Percentiles rank a stretch among this genome's conserved stretches.
These are phyloP conservation scores for Synergus itoensis DNA, from an alignment of 2,888 invertebrate genomes.

Conservation along the genomic window DNA sequence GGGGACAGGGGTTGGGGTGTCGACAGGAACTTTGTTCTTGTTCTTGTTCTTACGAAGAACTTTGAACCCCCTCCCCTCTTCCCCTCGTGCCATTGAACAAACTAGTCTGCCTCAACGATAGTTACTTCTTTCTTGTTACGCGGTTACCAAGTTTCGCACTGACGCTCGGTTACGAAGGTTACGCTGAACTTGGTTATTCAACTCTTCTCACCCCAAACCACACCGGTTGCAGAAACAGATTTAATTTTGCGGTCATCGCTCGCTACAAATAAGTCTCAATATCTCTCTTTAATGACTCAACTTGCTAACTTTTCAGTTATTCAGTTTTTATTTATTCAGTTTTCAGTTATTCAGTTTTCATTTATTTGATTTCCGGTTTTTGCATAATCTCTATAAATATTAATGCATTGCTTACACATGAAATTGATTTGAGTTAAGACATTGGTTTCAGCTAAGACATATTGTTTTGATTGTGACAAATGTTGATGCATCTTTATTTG, in stretches of 20 bases:
- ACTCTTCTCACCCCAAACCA: constrained; percentile 57
- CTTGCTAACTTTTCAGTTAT: background rate
- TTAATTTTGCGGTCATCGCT: constrained; percentile 34
- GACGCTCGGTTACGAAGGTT: constrained; percentile 71
- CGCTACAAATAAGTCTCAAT: background rate
- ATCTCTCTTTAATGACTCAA: constrained; percentile 8
- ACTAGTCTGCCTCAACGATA: constrained; percentile 74
- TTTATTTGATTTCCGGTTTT: constrained; percentile 42
- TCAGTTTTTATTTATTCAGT: background rate
- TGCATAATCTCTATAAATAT: background rate
- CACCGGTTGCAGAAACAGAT: constrained; percentile 51
- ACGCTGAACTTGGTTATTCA: constrained; percentile 70
- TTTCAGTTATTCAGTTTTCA: constrained; percentile 40
- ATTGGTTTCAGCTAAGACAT: too few species aligned
- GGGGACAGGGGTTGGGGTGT: constrained; percentile 64
- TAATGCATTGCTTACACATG: background rate
- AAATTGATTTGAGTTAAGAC: too few species aligned
- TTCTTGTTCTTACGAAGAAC: constrained; percentile 77
- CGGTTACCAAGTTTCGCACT: constrained; percentile 73
- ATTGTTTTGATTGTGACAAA: too few species aligned
- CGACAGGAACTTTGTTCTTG: constrained; percentile 76
- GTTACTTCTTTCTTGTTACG: constrained; percentile 77
- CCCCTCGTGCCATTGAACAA: constrained; percentile 74
- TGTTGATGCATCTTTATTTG: background rate
- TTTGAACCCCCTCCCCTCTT: constrained; percentile 67